Conservation (phyloP, 2,888 invertebrate genomes). For the Slavum lentiscoides region DNA sequence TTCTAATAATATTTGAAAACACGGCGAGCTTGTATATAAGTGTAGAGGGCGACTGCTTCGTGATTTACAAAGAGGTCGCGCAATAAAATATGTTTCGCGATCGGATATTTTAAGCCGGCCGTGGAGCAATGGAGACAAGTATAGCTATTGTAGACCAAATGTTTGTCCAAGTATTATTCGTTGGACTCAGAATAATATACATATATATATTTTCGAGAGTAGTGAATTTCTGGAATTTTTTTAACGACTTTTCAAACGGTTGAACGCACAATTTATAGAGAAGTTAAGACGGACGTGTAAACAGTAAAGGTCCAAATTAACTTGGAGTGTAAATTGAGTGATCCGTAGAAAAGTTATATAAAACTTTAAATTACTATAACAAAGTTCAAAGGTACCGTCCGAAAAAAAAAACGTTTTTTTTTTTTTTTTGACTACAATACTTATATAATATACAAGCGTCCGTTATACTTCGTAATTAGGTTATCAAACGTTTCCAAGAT, state of each 20-base stretch:
- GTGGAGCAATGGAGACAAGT: too few relatives aligned
- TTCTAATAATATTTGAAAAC: too few relatives aligned
- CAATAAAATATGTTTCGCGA: too few relatives aligned
- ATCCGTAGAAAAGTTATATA: slow-evolving; percentile 13
- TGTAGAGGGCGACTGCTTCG: too few relatives aligned
- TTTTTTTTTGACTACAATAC: background rate
- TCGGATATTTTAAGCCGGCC: too few relatives aligned
- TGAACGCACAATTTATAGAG: background rate
- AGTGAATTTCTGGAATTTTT: background rate
- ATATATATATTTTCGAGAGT: too few relatives aligned
- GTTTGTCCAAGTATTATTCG: background rate
- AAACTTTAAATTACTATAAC: slow-evolving; percentile 29
- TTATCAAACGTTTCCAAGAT: too few relatives aligned
- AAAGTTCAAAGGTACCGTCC: slow-evolving; percentile 11
- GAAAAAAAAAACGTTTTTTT: slow-evolving; percentile 21
- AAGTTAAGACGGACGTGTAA: slow-evolving; percentile 3
- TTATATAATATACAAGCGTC: slow-evolving; percentile 1
- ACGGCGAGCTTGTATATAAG: too few relatives aligned
- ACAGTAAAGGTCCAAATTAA: slow-evolving; percentile 3
- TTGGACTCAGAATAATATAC: background rate
- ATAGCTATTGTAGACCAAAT: too few relatives aligned
- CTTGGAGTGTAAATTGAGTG: slow-evolving; percentile 16
- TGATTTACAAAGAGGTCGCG: too few relatives aligned
- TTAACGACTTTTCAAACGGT: background rate
- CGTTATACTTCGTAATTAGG: background rate